These are phyloP conservation scores for Onychomys arenicola DNA, from an alignment of 2,797 vertebrate species.

Conservation along the genomic window DNA sequence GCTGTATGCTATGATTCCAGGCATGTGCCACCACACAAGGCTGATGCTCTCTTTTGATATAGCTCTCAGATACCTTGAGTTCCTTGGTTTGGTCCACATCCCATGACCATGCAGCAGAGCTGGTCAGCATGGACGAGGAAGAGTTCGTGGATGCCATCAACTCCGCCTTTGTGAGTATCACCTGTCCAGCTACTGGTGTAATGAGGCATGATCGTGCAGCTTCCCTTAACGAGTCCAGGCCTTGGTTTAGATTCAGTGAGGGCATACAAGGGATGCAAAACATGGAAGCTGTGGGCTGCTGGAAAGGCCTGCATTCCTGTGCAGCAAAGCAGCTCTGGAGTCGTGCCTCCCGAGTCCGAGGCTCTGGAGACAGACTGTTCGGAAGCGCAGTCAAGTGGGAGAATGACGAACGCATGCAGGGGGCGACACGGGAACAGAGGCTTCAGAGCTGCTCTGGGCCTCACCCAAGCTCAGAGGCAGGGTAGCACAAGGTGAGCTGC, in stretches of 20 bases:
- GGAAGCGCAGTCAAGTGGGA: neutral
- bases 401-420: neutral
- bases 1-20: neutral
- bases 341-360: neutral
- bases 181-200: neutral
- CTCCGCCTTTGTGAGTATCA: constrained; percentile 96
- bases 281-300: neutral
- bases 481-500: neutral
- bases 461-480: neutral
- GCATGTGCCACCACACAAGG: neutral
- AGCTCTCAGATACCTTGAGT: constrained; percentile 96
- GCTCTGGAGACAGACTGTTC: neutral
- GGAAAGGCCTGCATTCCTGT: neutral
- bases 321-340: neutral
- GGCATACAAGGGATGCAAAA: neutral
- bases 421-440: neutral
- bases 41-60: constrained; percentile 70
- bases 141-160: constrained; percentile 97
- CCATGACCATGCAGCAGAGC: constrained; percentile 93
- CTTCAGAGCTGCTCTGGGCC: neutral
- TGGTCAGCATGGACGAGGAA: constrained; percentile 95
- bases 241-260: neutral
- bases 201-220: neutral
- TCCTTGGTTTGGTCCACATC: constrained; percentile 99
- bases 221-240: neutral